Percentiles rank a stretch among this genome's conserved stretches.
Conservation (phyloP, 2,888 invertebrate genomes). For the Crepidodera aurea region DNA sequence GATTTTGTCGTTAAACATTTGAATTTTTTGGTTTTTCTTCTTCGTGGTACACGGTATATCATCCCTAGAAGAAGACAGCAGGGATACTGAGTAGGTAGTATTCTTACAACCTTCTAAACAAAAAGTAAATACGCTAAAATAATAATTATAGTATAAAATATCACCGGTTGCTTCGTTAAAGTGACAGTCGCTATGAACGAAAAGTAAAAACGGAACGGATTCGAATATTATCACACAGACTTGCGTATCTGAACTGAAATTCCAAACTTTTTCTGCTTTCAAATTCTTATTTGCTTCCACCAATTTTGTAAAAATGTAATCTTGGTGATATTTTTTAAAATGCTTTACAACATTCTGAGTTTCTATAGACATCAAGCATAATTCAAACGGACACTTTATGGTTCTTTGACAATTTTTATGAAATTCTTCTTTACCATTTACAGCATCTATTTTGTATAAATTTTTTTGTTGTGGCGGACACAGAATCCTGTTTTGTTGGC, state of each 20-base stretch:
- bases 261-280: slow-evolving; percentile 39
- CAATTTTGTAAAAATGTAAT: slow-evolving; percentile 33
- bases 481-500: slow-evolving; percentile 27
- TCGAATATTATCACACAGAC: slow-evolving; percentile 34
- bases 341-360: slow-evolving; percentile 21
- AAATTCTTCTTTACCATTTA: slow-evolving; percentile 24
- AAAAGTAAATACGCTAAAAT: slow-evolving; percentile 36
- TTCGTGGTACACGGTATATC: slow-evolving; percentile 13
- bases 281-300: slow-evolving; percentile 35
- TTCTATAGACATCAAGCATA: slow-evolving; percentile 29
- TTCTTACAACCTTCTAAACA: slow-evolving; percentile 30
- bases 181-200: slow-evolving; percentile 35
- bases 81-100: slow-evolving; percentile 26
- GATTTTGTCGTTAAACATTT: slow-evolving; percentile 32
- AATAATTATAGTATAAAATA: slow-evolving; percentile 35
- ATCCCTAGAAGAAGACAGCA: slow-evolving; percentile 22
- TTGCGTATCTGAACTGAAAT: slow-evolving; percentile 35
- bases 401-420: slow-evolving; percentile 32
- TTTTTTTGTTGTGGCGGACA: slow-evolving; percentile 27
- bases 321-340: slow-evolving; percentile 34
- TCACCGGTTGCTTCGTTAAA: slow-evolving; percentile 33
- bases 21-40: slow-evolving; percentile 35
- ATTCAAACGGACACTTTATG: slow-evolving; percentile 36
- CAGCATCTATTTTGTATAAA: background rate
- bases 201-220: slow-evolving; percentile 32